Base-by-base conservation (phyloP, 2,888 invertebrate genomes). In the Dinocampus coccinellae region DNA sequence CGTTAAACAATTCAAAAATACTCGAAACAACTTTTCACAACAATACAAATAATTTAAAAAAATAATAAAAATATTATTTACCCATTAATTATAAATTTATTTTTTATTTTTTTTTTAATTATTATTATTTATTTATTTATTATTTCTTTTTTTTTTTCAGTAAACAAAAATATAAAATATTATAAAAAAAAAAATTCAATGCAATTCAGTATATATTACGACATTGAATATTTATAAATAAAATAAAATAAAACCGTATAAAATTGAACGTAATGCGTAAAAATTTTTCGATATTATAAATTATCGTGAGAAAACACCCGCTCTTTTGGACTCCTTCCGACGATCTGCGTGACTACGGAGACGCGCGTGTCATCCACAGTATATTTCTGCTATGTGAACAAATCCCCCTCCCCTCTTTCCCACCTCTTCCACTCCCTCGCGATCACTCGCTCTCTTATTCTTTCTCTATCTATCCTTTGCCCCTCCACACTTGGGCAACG, bases 261-360 rank as follows among this genome's bases (percentile, higher is more conserved):
- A n/a, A n/a, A n/a, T n/a, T n/a, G n/a, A n/a, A 63, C 47, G 16
- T 52, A 42, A 6, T 10, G 34, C 13, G 34, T 53, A 55, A 24
- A 20, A n/a, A 39, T n/a, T n/a, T n/a, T n/a, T n/a, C 16, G 16
- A 47, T 47, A 47, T 4, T 16, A 47, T 29, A 47, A 42, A 63
- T 53, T 36, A 26, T 55, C 55, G 62, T 63, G 61, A 73, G 73
- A 69, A 69, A 74, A 68, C 79, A 77, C 77, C 84, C 81, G 83
- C 82, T 82, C 85, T 77, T 80, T 78, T 75, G 84, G 83, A 82
- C 79, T 78, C 79, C 79, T 83, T 81, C 79, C 77, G 84, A 83
- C 81, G 84, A 82, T 85, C 84, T 85, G 81, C 78, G 77, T 72
- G 74, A 73, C 79, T 79, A 78, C 78, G 79, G 76, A 77, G 78